Evolutionary conservation across 2,113 vertebrate genomes (phyloP).

Genomic region (Colaptes auratus): DNA sequence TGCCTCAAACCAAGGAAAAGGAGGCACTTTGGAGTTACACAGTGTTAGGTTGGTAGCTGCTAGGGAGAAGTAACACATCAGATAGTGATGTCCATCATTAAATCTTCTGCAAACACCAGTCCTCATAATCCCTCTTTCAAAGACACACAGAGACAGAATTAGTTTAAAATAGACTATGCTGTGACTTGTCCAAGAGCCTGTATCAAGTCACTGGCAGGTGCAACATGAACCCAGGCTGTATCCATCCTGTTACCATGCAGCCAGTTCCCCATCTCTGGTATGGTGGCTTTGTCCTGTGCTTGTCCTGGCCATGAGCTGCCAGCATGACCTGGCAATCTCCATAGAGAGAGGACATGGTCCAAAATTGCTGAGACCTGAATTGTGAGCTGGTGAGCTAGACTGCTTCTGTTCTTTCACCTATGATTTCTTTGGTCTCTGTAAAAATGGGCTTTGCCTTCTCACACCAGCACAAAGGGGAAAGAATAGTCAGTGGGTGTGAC

Average conservation of each 20-base stretch:
- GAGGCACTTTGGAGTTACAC: not conserved
- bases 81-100: not conserved
- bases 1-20: not conserved
- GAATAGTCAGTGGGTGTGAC: not conserved
- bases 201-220: not conserved
- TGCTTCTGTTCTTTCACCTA: not conserved
- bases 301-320: not conserved
- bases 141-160: not conserved
- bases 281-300: not conserved
- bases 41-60: not conserved
- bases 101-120: not conserved
- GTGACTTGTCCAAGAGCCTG: not conserved
- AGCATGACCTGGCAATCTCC: not conserved
- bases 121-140: conserved; percentile 22
- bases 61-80: not conserved
- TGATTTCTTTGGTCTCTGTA: not conserved
- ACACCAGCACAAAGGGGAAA: not conserved
- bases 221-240: not conserved
- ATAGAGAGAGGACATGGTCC: not conserved
- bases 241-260: not conserved
- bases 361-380: not conserved
- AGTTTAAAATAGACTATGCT: conserved; percentile 45
- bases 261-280: not conserved
- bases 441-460: not conserved
- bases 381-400: not conserved